A percentile compares a stretch with the other conserved stretches of the same genome.
Evolutionary conservation across 2,113 vertebrate genomes (phyloP).

Genomic region (Clarias gariepinus): DNA sequence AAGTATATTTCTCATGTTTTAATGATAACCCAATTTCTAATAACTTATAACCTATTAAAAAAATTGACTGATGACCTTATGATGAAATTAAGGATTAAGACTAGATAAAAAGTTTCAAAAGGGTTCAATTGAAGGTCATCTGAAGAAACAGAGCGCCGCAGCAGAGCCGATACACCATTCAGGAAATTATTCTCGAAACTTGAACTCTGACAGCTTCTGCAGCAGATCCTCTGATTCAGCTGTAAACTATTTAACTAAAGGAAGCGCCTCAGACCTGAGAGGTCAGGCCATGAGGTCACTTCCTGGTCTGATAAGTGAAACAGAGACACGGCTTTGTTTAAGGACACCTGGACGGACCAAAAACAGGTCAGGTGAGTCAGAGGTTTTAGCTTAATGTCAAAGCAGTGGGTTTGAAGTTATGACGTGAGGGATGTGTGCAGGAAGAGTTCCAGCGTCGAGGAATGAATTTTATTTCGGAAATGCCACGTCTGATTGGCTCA

Average conservation of each 20-base stretch:
- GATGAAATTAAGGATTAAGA: not conserved
- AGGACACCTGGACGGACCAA: not conserved
- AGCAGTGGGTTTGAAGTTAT: not conserved
- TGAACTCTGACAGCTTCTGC: not conserved
- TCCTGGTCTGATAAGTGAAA: not conserved
- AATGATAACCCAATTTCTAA: too few relatives aligned
- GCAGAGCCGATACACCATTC: not conserved
- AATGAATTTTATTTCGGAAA: not conserved
- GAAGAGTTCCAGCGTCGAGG: not conserved
- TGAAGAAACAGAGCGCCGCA: not conserved
- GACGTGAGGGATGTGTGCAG: not conserved
- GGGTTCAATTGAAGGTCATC: not conserved
- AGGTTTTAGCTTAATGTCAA: not conserved
- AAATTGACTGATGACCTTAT: not conserved
- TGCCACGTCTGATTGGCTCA: not conserved
- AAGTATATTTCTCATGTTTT: not conserved
- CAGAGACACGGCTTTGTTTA: not conserved
- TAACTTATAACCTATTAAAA: not conserved
- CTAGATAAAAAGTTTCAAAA: not conserved
- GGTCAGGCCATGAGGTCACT: not conserved
- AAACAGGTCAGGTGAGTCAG: not conserved
- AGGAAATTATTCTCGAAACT: not conserved
- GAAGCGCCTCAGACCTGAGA: not conserved
- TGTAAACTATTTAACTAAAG: not conserved
- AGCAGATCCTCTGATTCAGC: not conserved